Conservation (phyloP, 1,140 invertebrate genomes). For the Drosophila albomicans region DNA sequence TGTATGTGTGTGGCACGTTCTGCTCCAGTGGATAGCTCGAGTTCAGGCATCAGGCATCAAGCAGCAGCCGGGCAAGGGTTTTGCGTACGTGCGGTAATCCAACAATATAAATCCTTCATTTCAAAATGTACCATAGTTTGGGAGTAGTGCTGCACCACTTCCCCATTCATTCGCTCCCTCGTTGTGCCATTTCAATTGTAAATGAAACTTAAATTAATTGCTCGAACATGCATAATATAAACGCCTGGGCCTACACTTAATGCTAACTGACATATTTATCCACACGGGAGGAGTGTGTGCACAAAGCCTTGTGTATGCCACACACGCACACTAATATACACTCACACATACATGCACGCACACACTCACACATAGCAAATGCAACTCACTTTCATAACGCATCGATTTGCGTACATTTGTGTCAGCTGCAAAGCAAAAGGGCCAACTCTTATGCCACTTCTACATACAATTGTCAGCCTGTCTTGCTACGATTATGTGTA, state of each 20-base stretch:
- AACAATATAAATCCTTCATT: conserved; percentile 78
- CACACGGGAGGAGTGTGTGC: conserved; percentile 45
- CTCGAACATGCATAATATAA: conserved; percentile 80
- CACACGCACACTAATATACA: conserved; percentile 25
- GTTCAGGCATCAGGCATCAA: background rate
- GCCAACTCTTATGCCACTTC: conserved; percentile 41
- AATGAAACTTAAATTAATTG: conserved; percentile 82
- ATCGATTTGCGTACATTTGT: conserved; percentile 68
- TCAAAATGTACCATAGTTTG: conserved; percentile 33
- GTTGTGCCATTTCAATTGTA: conserved; percentile 70
- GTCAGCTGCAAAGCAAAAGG: conserved; percentile 42
- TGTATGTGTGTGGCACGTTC: conserved; percentile 45
- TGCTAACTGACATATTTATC: conserved; percentile 79
- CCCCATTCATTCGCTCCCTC: background rate
- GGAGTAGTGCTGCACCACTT: background rate
- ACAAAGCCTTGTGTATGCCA: conserved; percentile 14
- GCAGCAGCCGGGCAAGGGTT: background rate
- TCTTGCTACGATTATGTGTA: conserved; percentile 26
- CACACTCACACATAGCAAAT: background rate
- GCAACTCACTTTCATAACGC: conserved; percentile 58
- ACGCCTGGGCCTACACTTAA: conserved; percentile 66
- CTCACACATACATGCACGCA: conserved; percentile 13
- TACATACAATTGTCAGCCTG: conserved; percentile 65
- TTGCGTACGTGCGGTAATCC: conserved; percentile 72
- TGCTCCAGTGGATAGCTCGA: conserved; percentile 59